Base-by-base conservation (phyloP, 1,140 invertebrate species). In the Nylanderia fulva region DNA sequence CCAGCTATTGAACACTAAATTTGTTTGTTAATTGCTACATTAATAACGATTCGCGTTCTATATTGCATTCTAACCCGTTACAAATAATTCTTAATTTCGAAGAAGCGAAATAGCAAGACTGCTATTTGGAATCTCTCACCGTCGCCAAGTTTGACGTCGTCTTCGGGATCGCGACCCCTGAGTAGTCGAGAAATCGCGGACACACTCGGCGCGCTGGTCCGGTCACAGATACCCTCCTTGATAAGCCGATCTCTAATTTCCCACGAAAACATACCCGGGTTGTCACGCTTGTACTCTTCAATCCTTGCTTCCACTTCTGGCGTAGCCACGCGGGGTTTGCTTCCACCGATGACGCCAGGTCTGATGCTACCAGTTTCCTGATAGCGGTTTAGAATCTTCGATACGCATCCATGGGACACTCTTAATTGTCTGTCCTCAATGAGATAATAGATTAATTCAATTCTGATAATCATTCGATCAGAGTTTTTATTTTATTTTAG, bases 181-280 rank as follows among this genome's bases (percentile, higher is more conserved):
- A 99, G 95, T n/a, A 98, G 95, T 61, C 98, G 96, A 60, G 97
- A 98, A 88, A 98, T 98, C 8, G 97, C 97, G 45, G 97, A 97
- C 27, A 98, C 97, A 13, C 97, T 98, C 1, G 98, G 98, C 0
- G 97, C 98, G 48, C 96, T 97, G 84, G 96, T 97, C 85, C 97
- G 95, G 92, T 98, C 97, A 89, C 98, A 98, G 54, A 98, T 96
- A 2, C 97, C 97, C 85, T 98, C 97, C 91, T 97, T 97, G 90
- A 97, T 97, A 87, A 98, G 93, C 89, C 97, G 96, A 90, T 99
- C 98, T 36, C 98, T 94, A 64, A 99, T 98, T 95, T 99, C 98
- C 97, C 97, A 99, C 48, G 97, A 98, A 94, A 98, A 99, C 89
- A 99, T 98, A 61, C 97, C 97, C 0, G 98, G 98, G 95, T 98